Conservation (phyloP, 2,797 vertebrate genomes). For the Anomalospiza imberbis region DNA sequence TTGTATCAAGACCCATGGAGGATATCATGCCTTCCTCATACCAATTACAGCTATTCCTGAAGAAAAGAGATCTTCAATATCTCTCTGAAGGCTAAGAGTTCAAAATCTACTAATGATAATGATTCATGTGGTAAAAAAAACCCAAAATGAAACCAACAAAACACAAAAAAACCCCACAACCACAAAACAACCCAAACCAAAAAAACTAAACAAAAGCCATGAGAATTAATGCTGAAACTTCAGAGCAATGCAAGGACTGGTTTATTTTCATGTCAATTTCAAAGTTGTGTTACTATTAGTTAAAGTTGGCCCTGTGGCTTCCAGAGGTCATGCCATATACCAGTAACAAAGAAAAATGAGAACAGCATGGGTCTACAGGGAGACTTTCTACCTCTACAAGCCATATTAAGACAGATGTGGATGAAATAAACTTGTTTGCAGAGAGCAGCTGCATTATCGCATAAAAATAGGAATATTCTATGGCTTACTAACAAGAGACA, state of each 20-base stretch:
- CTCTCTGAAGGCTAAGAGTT: background rate
- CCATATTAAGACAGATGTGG: background rate
- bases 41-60: background rate
- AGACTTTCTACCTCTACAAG: background rate
- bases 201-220: background rate
- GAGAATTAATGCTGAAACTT: background rate
- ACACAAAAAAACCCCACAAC: background rate
- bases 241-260: background rate
- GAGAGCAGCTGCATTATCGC: background rate
- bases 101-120: background rate
- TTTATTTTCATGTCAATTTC: background rate
- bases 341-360: background rate
- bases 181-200: background rate
- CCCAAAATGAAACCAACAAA: background rate
- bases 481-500: background rate
- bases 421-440: background rate
- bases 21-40: background rate
- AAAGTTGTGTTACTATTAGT: background rate
- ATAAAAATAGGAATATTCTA: background rate
- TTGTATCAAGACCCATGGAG: background rate
- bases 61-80: background rate
- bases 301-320: background rate
- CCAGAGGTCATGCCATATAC: background rate
- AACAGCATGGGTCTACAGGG: fast-evolving
- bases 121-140: background rate